Evolutionary conservation across 1,140 invertebrate species (phyloP).

Genomic region (Cotesia typhae): DNA sequence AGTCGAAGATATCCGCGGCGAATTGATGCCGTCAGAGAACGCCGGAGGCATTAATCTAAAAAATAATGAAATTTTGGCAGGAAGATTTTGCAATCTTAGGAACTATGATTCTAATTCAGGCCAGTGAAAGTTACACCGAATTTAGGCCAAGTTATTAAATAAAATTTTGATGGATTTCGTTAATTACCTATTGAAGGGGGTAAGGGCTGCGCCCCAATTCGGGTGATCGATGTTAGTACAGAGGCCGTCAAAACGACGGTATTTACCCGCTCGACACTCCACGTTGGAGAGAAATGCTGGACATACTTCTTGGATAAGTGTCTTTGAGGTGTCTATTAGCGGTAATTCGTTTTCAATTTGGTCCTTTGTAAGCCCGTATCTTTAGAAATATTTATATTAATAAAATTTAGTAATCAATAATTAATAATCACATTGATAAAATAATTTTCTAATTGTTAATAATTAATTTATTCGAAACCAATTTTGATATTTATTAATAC

Average conservation of each 20-base stretch:
- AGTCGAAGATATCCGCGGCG: slow-evolving; percentile 78
- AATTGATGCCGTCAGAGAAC: slow-evolving; percentile 83
- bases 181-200: slow-evolving; percentile 80
- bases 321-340: slow-evolving; percentile 89
- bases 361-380: slow-evolving; percentile 84
- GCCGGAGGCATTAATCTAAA: slow-evolving; percentile 77
- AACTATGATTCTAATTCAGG: background rate
- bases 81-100: background rate
- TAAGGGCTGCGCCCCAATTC: slow-evolving; percentile 87
- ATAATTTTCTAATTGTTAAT: background rate
- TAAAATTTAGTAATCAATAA: background rate
- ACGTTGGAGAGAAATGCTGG: slow-evolving; percentile 87
- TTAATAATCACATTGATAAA: no score
- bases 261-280: slow-evolving; percentile 89
- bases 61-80: background rate
- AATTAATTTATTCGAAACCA: background rate
- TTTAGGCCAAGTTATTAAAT: no score
- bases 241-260: slow-evolving; percentile 87
- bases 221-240: slow-evolving; percentile 94
- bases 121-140: background rate
- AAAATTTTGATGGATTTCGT: background rate
- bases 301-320: slow-evolving; percentile 85
- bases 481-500: no score
- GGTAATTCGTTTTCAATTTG: slow-evolving; percentile 89
- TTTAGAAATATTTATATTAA: slow-evolving; percentile 56